A percentile compares a stretch with the other conserved stretches of the same genome.
Conservation (phyloP, 2,888 invertebrate genomes). For the Nomada ruficornis region DNA sequence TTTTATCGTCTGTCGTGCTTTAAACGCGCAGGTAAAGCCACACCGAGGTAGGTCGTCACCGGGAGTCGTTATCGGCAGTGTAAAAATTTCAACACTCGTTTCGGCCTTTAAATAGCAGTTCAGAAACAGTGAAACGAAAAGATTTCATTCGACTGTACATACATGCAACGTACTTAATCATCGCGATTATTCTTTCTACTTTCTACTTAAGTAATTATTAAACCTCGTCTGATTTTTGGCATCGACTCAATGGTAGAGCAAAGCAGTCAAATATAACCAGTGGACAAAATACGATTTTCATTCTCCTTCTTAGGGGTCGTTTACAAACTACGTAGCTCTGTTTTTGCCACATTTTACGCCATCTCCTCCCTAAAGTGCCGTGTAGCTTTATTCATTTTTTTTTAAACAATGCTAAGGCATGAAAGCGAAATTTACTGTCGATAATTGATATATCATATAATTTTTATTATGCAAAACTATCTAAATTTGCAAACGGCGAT, state of each 20-base stretch:
- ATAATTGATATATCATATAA: no score
- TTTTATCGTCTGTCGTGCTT: slow-evolving; percentile 54
- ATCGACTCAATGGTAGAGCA: background rate
- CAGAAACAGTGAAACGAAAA: background rate
- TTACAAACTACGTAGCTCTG: no score
- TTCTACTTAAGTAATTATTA: no score
- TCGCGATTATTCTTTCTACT: background rate
- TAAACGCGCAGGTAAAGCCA: background rate
- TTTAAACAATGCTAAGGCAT: no score
- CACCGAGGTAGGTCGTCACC: no score
- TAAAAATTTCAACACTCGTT: background rate
- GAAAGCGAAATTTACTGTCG: no score
- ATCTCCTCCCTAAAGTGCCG: no score
- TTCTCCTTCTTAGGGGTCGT: background rate
- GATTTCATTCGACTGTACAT: background rate
- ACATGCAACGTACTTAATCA: background rate
- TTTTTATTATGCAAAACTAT: no score
- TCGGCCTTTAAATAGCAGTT: background rate
- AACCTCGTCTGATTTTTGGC: background rate
- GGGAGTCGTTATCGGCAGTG: background rate
- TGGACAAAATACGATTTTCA: background rate
- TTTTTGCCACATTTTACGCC: no score
- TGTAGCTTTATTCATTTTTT: no score
- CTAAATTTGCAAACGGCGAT: no score
- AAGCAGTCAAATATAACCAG: background rate